phyloP scores from a whole-genome alignment of 1,140 invertebrate species.

The Listronotus oregonensis region DNA sequence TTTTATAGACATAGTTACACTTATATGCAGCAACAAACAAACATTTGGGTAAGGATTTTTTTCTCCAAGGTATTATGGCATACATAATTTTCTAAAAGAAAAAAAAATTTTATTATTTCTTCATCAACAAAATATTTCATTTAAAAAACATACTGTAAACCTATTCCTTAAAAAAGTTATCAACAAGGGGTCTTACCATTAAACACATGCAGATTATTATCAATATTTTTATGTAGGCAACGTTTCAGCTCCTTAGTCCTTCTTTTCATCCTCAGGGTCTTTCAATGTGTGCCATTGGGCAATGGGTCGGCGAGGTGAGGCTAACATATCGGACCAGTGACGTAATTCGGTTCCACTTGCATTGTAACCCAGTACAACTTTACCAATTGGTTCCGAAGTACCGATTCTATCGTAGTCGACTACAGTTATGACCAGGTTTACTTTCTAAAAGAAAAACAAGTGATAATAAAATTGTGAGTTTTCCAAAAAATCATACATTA shows the following conservation, averaged over 20 bases:
- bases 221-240: constrained; percentile 33
- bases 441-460: constrained; percentile 78
- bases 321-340: constrained; percentile 99
- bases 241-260: constrained; percentile 68
- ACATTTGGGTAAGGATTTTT: background rate
- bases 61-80: background rate
- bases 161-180: no score
- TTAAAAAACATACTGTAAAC: no score
- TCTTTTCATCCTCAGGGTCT: constrained; percentile 93
- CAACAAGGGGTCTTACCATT: background rate
- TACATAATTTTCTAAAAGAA: constrained; percentile 2
- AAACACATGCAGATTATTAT: constrained; percentile 23
- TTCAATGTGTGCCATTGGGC: constrained; percentile 99
- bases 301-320: constrained; percentile 95
- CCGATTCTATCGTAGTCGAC: constrained; percentile 99
- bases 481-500: background rate
- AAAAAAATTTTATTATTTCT: background rate
- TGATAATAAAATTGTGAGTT: background rate
- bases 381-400: constrained; percentile 98
- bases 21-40: constrained; percentile 24
- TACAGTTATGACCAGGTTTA: constrained; percentile 96
- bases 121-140: background rate
- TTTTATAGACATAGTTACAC: constrained; percentile 25
- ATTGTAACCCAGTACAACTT: constrained; percentile 95
- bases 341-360: constrained; percentile 96